phyloP scores from a whole-genome alignment of 2,797 vertebrate species.

The Microctenopoma lineatum region DNA sequence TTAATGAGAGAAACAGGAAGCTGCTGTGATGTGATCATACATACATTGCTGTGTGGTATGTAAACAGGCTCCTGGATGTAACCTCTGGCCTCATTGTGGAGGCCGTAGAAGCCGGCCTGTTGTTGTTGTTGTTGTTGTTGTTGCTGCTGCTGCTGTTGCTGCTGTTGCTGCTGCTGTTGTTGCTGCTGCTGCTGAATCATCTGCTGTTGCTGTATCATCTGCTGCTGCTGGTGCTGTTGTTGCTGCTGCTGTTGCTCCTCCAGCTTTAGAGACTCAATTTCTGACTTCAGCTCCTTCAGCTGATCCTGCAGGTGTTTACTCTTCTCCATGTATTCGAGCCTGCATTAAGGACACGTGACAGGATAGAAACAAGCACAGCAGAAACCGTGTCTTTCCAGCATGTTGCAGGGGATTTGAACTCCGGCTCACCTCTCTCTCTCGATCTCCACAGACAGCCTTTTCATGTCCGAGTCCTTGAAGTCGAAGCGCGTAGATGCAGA shows the following conservation, averaged over 20 bases:
- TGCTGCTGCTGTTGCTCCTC: conserved; percentile 79
- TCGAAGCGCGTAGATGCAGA: conserved; percentile 83
- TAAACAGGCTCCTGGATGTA: conserved; percentile 83
- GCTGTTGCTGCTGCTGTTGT: too few species aligned
- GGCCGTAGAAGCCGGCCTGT: conserved; percentile 78
- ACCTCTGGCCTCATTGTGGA: conserved; percentile 75
- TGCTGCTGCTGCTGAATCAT: too few species aligned
- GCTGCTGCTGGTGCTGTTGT: background rate
- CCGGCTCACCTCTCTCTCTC: conserved; percentile 88
- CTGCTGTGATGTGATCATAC: conserved; percentile 31
- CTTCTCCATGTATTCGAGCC: conserved; percentile 94
- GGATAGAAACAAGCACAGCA: background rate
- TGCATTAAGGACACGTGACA: conserved; percentile 41
- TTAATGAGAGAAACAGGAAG: too few species aligned
- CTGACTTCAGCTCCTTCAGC: conserved; percentile 91
- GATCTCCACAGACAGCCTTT: conserved; percentile 94
- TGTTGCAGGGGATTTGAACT: background rate
- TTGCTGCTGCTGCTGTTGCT: too few species aligned
- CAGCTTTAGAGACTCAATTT: conserved; percentile 91
- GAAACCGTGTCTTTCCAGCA: background rate
- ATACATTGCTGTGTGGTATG: conserved; percentile 85
- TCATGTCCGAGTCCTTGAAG: conserved; percentile 93
- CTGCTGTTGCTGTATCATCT: too few species aligned
- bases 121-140: too few species aligned
- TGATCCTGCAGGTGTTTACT: conserved; percentile 93